A percentile compares a stretch with the other conserved stretches of the same genome.
These are phyloP conservation scores for Brachymystax lenok DNA, from an alignment of 2,797 vertebrate species.

Conservation along the genomic window DNA sequence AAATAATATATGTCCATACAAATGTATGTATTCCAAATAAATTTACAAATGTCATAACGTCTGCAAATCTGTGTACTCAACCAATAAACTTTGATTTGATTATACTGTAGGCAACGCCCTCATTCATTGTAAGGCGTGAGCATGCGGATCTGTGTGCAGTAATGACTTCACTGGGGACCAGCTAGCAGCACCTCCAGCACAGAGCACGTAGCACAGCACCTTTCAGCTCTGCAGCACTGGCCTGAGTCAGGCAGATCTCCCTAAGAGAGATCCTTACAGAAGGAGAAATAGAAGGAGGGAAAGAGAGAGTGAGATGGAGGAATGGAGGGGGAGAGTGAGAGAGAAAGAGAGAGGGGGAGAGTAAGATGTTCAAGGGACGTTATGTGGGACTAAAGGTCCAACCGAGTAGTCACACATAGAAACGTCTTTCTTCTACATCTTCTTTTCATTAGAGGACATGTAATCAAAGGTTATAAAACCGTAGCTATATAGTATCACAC, in stretches of 20 bases:
- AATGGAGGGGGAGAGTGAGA: not conserved
- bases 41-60: no score
- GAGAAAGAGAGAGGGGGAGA: not conserved
- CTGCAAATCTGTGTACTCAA: not conserved
- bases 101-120: not conserved
- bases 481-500: not conserved
- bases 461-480: not conserved
- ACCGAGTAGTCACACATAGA: not conserved
- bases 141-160: not conserved
- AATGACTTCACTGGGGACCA: slow-evolving; percentile 14
- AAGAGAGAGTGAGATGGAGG: not conserved
- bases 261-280: not conserved
- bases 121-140: not conserved
- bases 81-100: no score
- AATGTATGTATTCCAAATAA: no score
- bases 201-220: slow-evolving; percentile 7
- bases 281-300: not conserved
- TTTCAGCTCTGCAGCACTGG: not conserved
- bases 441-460: not conserved
- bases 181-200: not conserved
- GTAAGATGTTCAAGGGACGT: not conserved
- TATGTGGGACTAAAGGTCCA: not conserved
- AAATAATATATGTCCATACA: no score
- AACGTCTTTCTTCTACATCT: not conserved
- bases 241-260: slow-evolving; percentile 3